Base-by-base conservation (phyloP, 2,113 vertebrate genomes). In the Caretta caretta region DNA sequence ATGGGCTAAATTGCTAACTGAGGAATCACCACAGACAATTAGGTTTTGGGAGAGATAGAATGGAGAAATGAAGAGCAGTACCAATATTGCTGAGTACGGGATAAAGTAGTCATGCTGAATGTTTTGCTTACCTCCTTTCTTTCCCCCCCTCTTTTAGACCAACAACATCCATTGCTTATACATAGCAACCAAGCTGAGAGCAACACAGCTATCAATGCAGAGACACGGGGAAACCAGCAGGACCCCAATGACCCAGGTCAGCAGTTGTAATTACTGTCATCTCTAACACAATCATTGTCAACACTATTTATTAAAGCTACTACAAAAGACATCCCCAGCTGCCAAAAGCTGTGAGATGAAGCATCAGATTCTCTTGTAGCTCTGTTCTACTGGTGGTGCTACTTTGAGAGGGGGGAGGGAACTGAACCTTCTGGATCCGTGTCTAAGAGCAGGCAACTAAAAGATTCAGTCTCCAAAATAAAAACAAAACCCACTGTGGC, bases 151-250 rank as follows among this genome's bases (percentile, higher is more conserved):
- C 12, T 85, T 94, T 48, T 35, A 98, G 98, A 91, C 84, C 90
- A 94, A 94, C 96, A 97, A 29, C 86, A 89, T 42, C 95, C 75
- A 29, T 94, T 59, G 2, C 1, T 97, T 93, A 42, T 96, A 24
- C 96, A 98, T 78, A 98, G 94, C 91, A 97, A 17, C 89, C 98
- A 98, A 94, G 98, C 97, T 75, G 98, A 98, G 93, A 98, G 98
- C 96, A 97, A 97, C n/a, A 25, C 56, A 79, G 95, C 94, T 56
- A 20, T 88, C 22, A 88, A 27, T 4, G 85, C 89, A 75, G 82
- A 51, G 65, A 46, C 6, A 35, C 4, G 0, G 24, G 95, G 91
- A 91, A 57, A 57, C 82, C 84, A 91, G 57, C 96, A 87, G 80
- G 97, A 98, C 49, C 84, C 69, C 57, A 56, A 27, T n/a, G 88